A percentile compares a stretch with the other conserved stretches of the same genome.
These are phyloP conservation scores for Slavum lentiscoides DNA, from an alignment of 2,888 invertebrate genomes.

Conservation along the genomic window DNA sequence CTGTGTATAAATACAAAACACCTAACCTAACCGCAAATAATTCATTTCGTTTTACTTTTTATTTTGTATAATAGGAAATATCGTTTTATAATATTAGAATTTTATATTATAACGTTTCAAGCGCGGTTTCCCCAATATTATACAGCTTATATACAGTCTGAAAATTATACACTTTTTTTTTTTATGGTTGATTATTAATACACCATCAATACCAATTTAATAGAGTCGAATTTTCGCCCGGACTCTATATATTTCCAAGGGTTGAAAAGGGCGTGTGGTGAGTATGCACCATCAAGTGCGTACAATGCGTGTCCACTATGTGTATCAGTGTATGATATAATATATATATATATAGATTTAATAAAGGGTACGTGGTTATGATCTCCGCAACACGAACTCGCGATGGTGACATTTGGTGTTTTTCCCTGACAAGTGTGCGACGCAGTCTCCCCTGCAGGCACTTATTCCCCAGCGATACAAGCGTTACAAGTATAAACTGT, in stretches of 20 bases:
- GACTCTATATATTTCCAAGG: conserved; percentile 1
- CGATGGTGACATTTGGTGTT: conserved; percentile 35
- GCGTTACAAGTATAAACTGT: conserved; percentile 9
- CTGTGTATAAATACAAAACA: too few species aligned
- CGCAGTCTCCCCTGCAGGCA: neutral
- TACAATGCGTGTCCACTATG: conserved; percentile 11
- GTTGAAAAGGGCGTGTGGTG: neutral
- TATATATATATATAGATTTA: too few species aligned
- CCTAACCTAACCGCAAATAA: too few species aligned
- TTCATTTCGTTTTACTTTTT: too few species aligned
- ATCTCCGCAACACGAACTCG: neutral
- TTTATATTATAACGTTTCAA: neutral
- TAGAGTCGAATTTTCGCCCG: neutral
- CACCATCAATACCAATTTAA: neutral
- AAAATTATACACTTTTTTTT: neutral
- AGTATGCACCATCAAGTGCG: neutral
- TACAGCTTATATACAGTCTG: neutral
- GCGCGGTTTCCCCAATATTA: neutral
- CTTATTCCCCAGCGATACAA: conserved; percentile 9
- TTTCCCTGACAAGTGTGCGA: conserved; percentile 27
- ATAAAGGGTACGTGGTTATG: neutral
- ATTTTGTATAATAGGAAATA: too few species aligned
- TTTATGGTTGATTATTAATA: neutral
- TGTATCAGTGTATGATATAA: neutral
- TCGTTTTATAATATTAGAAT: neutral